A percentile compares a stretch with the other conserved stretches of the same genome.
Evolutionary conservation across 2,888 invertebrate genomes (phyloP).

Genomic region (Laothoe populi): DNA sequence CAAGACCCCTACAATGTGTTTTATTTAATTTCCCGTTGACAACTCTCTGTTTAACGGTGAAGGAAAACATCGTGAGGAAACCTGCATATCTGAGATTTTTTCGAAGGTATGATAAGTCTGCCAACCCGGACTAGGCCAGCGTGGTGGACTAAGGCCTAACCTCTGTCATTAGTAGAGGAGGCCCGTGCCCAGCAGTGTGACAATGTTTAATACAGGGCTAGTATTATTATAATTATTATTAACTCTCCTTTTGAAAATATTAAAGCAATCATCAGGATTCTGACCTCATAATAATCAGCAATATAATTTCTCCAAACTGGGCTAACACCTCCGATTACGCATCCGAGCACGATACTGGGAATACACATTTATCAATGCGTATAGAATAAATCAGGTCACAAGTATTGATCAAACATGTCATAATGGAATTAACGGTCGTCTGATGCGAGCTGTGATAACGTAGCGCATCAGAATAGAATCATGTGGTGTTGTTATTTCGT

Average conservation of each 20-base stretch:
- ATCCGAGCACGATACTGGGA: background rate
- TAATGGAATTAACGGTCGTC: conserved; percentile 47
- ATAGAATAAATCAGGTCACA: conserved; percentile 39
- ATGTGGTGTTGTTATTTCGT: background rate
- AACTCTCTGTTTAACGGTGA: too few species aligned
- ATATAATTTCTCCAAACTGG: conserved; percentile 6
- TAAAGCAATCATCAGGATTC: background rate
- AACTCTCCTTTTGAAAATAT: background rate
- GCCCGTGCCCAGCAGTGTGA: too few species aligned
- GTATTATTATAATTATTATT: too few species aligned
- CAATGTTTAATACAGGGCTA: too few species aligned
- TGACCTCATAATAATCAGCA: background rate
- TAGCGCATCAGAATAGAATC: conserved; percentile 28
- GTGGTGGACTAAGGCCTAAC: too few species aligned
- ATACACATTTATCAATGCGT: conserved; percentile 20
- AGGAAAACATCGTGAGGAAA: too few species aligned
- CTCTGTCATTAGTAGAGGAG: too few species aligned
- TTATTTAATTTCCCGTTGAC: too few species aligned
- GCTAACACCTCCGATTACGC: conserved; percentile 2
- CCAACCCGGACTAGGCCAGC: too few species aligned
- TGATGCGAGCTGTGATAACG: conserved; percentile 31
- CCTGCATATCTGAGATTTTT: too few species aligned
- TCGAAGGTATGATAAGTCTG: too few species aligned
- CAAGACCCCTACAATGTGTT: too few species aligned
- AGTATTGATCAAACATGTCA: conserved; percentile 49